Evolutionary conservation across 2,888 invertebrate genomes (phyloP), one percentile per base, ranked within the genome.

Genomic region (Drosophila acutilabella): DNA sequence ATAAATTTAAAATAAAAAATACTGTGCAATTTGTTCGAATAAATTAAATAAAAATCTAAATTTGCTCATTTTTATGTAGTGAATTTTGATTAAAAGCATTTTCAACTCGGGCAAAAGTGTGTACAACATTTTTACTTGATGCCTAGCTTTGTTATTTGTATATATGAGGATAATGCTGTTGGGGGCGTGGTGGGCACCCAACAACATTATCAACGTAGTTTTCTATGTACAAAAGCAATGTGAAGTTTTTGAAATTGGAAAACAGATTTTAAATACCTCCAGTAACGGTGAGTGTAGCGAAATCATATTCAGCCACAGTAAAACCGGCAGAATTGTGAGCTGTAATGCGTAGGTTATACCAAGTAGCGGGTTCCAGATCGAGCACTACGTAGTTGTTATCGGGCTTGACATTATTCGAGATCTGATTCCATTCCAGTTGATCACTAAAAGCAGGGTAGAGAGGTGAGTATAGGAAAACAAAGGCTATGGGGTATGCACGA

Each of bases 281-380:
- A 80, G 97, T 97, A 78, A 96, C 95, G 33, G 98, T 98, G 36
- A 98, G 94, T 2, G 99, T 99, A 16, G 98, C 98, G 92, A 98
- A 98, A 93, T 98, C 97, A 90, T 98, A 98, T 93, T 98, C 97
- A 65, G 98, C 98, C 54, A 98, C 98, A 42, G 97, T 97, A 89
- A 98, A 98, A 54, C 98, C 99, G 69, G 98, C 98, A 88, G 98
- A 98, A 92, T 98, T 98, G 93, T 98, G 97, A 4, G 97, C 97
- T 2, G 97, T 98, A 42, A 98, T 97, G 71, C 97, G 94, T 74
- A 98, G 94, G 88, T 97, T 96, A 91, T 98, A 98, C 97, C 98
- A 98, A 13, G 96, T 97, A 18, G 98, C 98, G 0, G 98, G 97
- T 89, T 97, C 97, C 84, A 98, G 93, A 91, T 98, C 98, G 92